Base-by-base conservation (phyloP, 2,797 vertebrate genomes). In the Gymnothorax javanicus region DNA sequence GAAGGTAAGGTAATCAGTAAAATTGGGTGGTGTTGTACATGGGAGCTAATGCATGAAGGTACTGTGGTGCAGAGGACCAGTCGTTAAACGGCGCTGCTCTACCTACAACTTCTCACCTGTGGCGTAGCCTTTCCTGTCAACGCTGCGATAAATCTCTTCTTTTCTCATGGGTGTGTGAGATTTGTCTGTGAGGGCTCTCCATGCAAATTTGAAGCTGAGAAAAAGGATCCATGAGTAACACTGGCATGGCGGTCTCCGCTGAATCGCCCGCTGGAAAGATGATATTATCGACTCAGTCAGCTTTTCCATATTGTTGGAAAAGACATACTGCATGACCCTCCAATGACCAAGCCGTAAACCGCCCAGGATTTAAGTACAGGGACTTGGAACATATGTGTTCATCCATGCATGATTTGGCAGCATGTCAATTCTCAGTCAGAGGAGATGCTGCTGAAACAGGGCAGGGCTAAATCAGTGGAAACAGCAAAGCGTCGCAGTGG, bases 381-480 rank as follows among this genome's bases (percentile, higher is more conserved):
- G 33, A 77, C 50, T 77, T 3, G 54, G 77, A 54, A 81, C 50
- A 56, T 81, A 52, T 54, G 52, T 56, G 77, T n/a, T 81, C 52
- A 23, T 43, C 33, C 33, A 20, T 56, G 50, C 77, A 12, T 23
- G 77, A 56, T 54, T 7, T 7, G 77, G 52, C 11, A 43, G 71
- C 25, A 0, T 50, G 13, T 77, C 13, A 0, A 7, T 17, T 77
- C 73, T 77, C 7, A 33, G 17, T 56, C 77, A 54, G 77, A 8
- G 12, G 7, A 81, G 77, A 56, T 17, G 7, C 6, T 23, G 75
- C 81, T 27, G 25, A 54, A n/a, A n/a, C 82, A 83, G 7, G 77
- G 52, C 52, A n/a, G 7, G n/a, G 77, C 9, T 81, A 81, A 81
- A 81, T 81, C 77, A n/a, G 77, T 81, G 77, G 56, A 52, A 60